Conservation (phyloP, 1,140 invertebrate species). For the Lutraria rhynchaena region DNA sequence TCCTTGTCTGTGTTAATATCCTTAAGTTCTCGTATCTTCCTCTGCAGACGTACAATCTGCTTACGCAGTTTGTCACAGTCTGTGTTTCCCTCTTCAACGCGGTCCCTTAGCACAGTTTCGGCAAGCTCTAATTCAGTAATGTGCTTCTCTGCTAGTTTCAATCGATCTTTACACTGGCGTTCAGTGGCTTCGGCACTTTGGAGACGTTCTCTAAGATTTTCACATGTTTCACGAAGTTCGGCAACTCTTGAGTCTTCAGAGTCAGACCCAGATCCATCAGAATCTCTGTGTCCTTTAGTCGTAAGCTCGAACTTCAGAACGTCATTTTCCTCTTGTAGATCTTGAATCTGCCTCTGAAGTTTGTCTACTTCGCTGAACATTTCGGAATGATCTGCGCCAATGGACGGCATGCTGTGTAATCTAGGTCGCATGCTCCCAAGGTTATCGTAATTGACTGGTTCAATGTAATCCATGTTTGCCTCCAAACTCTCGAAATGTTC, state of each 20-base stretch:
- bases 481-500: conserved; percentile 39
- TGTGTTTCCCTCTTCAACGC: conserved; percentile 65
- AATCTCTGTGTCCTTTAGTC: conserved; percentile 55
- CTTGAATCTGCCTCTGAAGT: conserved; percentile 59
- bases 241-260: conserved; percentile 63
- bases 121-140: conserved; percentile 74
- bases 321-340: conserved; percentile 67
- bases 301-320: conserved; percentile 62
- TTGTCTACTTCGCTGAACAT: conserved; percentile 55
- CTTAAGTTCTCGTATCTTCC: conserved; percentile 72
- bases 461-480: conserved; percentile 33
- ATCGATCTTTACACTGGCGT: conserved; percentile 70
- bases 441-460: conserved; percentile 43
- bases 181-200: conserved; percentile 70
- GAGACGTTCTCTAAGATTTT: conserved; percentile 72
- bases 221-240: conserved; percentile 72
- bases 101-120: conserved; percentile 71
- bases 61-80: conserved; percentile 67
- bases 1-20: conserved; percentile 77
- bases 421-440: conserved; percentile 20
- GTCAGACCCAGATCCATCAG: conserved; percentile 57
- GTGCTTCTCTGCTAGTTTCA: conserved; percentile 74
- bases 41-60: conserved; percentile 66
- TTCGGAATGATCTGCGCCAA: conserved; percentile 16
- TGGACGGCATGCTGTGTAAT: conserved; percentile 33